Evolutionary conservation across 2,888 invertebrate genomes (phyloP), one percentile per base, ranked within the genome.

Genomic region (Amblyteles armatorius): DNA sequence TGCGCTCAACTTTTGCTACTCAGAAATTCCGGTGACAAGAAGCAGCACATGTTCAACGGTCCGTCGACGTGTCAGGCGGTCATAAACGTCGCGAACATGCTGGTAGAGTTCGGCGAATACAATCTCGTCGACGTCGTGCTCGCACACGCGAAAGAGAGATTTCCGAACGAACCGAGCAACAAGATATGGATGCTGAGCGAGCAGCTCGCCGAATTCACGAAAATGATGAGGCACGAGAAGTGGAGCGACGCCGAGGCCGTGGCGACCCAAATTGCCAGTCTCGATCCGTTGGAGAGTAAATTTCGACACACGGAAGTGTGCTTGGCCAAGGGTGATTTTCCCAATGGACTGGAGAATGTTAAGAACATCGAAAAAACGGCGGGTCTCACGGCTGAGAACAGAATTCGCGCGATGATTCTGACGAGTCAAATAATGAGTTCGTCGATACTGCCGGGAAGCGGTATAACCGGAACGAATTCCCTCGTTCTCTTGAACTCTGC

Each of bases 1-100:
- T 97, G 96, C 93, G 96, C 97, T 72, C 98, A 98, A 93, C 94
- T 98, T 16, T 94, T 98, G 55, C 94, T 98, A 0, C 96, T 97
- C 89, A 95, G 97, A 26, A 97, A 97, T 91, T 96, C 97, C 6
- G 96, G 97, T 92, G 94, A 95, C 84, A 93, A 93, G 63, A 93
- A 93, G 40, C 92, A 94, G 63, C 94, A 95, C 88, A 94, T 94
- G 90, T 95, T 96, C 87, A 96, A 96, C 88, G 96, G 96, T 0
- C 96, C 97, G 88, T 95, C 96, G 13, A 95, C 96, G 16, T 96
- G 97, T 91, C 95, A 96, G 88, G 96, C 96, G 0, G 94, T 97
- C 69, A 96, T 97, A 87, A 96, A 96, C 90, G 93, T 97, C 36
- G 96, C 96, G 0, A 95, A 95, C 82, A 94, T 95, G 79, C 94